Base-by-base conservation (phyloP, 2,113 vertebrate species). In the Daboia siamensis region DNA sequence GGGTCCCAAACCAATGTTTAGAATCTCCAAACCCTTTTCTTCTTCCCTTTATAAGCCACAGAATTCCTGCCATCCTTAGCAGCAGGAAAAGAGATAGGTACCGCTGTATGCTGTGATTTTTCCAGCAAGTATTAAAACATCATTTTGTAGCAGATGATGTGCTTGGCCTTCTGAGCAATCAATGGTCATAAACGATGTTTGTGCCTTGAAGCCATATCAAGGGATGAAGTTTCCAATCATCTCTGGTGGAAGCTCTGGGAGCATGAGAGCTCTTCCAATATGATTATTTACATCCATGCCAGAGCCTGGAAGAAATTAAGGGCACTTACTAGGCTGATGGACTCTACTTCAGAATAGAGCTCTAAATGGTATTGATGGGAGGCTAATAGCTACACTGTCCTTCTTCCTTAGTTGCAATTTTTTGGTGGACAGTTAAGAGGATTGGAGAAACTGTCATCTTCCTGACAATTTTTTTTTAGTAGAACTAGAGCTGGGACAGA, bases 71-170 rank as follows among this genome's bases (percentile, higher is more conserved):
- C 46, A 1, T 91, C 92, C 90, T 57, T 89, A 93, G 80, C 20
- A 80, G 89, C 2, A 90, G 91, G 93, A 5, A 26, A 15, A 46
- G 1, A n/a, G 11, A 17, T 3, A 59, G n/a, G 39, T 29, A 86
- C 90, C 90, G 94, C 95, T 91, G 55, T 13, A 90, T 29, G 91
- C 92, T 94, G 90, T 23, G 56, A 90, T 95, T 94, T 95, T 95
- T 95, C 13, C 94, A 93, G 94, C 1, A 91, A 94, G 97, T 92
- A 97, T 95, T 96, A 95, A 96, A 96, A 97, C 96, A 97, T 97
- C 94, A 97, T 98, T 97, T 97, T 97, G 95, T 97, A 97, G 95
- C 95, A 88, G 96, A 95, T 98, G 97, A 96, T 97, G 96, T 94
- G 92, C 94, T 97, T 97, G 97, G 96, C 96, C 97, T 97, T 95